Conservation (phyloP, 2,797 vertebrate species). For the Heterohyrax brucei region DNA sequence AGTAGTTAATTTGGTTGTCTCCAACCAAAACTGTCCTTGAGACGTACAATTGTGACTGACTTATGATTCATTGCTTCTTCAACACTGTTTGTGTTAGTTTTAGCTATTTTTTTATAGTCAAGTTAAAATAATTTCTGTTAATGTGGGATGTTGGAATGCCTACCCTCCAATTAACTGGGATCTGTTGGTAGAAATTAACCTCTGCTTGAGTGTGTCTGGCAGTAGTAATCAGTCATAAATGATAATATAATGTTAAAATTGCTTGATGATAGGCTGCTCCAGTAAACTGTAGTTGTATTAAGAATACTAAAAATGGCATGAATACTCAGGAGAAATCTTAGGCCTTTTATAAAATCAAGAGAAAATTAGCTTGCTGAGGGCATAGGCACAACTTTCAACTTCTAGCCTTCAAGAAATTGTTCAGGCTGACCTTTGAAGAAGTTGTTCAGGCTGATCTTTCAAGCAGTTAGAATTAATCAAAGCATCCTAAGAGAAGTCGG, state of each 20-base stretch:
- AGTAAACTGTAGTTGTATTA: constrained; percentile 19
- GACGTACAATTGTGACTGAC: constrained; percentile 33
- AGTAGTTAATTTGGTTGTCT: constrained; percentile 65
- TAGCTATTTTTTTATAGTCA: constrained; percentile 53
- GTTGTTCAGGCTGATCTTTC: not conserved
- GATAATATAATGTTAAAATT: constrained; percentile 76
- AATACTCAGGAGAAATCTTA: constrained; percentile 44
- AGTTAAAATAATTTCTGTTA: constrained; percentile 66
- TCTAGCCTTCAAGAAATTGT: not conserved
- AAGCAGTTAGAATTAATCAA: constrained; percentile 26
- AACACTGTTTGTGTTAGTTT: constrained; percentile 71
- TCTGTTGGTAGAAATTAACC: constrained; percentile 69
- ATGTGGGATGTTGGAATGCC: not conserved
- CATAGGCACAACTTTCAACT: not conserved
- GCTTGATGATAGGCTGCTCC: constrained; percentile 27
- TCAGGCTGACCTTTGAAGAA: constrained; percentile 27
- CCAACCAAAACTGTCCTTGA: not conserved
- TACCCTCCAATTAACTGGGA: constrained; percentile 44
- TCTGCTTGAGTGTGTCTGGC: constrained; percentile 63
- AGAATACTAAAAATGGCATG: constrained; percentile 18
- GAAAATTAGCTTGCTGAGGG: constrained; percentile 54
- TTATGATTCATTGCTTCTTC: constrained; percentile 67
- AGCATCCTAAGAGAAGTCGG: not conserved
- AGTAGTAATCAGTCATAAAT: constrained; percentile 68
- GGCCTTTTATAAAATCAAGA: constrained; percentile 64